phyloP scores from a whole-genome alignment of 2,797 vertebrate genomes.

The Anomalospiza imberbis region DNA sequence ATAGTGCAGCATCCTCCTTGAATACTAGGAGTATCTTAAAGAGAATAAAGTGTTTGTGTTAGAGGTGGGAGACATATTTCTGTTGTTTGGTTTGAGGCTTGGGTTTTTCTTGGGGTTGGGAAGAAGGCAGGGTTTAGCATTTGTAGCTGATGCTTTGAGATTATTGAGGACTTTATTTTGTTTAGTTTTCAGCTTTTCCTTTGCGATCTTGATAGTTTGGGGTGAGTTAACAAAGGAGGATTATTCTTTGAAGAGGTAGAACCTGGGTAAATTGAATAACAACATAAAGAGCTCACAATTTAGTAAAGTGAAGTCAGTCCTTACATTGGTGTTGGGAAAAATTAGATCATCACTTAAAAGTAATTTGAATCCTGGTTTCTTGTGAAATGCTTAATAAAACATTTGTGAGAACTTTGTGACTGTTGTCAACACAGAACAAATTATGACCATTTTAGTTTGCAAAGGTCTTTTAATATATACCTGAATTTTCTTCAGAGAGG shows the following conservation, averaged over 20 bases:
- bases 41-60: background rate
- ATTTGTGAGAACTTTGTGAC: background rate
- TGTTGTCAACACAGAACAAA: background rate
- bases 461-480: background rate
- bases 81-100: background rate
- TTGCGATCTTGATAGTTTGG: background rate
- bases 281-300: background rate
- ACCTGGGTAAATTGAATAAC: background rate
- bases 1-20: rapidly evolving
- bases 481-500: background rate
- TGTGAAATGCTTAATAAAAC: background rate
- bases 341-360: background rate
- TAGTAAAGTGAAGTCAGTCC: background rate
- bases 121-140: background rate
- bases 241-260: background rate
- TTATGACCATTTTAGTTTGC: background rate
- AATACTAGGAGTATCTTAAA: background rate
- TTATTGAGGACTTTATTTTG: background rate
- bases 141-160: background rate
- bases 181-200: background rate
- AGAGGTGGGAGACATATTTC: background rate
- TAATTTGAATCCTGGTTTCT: background rate
- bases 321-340: background rate
- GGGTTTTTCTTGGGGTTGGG: background rate
- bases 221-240: background rate